phyloP scores from a whole-genome alignment of 2,888 invertebrate species.

The Caenorhabditis sp. region DNA sequence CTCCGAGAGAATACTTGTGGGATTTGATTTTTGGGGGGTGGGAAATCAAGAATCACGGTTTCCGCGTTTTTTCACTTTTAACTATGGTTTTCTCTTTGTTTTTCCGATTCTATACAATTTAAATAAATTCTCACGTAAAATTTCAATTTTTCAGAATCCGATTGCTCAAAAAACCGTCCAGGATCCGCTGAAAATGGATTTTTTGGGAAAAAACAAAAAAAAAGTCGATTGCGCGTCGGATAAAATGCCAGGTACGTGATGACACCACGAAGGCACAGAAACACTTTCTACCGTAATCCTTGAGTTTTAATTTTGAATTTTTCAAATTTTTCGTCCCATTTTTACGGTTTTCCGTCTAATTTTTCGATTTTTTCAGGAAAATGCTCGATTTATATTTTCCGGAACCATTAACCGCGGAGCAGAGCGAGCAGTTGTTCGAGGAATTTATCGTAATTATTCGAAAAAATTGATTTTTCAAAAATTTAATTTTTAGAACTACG shows the following conservation, averaged over 20 bases:
- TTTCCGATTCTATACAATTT: no score
- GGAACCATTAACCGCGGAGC: neutral
- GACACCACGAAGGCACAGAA: neutral
- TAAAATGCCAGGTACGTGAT: constrained; percentile 37
- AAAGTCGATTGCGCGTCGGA: constrained; percentile 12
- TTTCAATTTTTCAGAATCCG: neutral
- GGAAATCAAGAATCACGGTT: no score
- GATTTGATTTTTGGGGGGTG: neutral
- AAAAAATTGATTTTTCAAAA: neutral
- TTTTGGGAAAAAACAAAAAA: no score
- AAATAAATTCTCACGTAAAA: neutral
- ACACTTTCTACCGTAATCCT: constrained; percentile 19
- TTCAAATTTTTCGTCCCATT: neutral
- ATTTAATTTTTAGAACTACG: constrained; percentile 15
- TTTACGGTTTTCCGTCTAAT: neutral
- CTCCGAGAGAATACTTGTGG: neutral
- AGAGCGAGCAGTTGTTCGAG: neutral
- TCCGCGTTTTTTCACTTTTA: neutral
- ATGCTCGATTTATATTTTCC: constrained; percentile 32
- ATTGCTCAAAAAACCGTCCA: neutral
- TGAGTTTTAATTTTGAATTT: constrained; percentile 27
- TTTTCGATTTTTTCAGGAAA: constrained; percentile 9
- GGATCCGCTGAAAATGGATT: neutral
- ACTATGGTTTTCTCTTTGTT: neutral
- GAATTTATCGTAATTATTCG: constrained; percentile 14